These are phyloP conservation scores for Melieria omissa DNA, from an alignment of 2,888 invertebrate species.

Conservation along the genomic window DNA sequence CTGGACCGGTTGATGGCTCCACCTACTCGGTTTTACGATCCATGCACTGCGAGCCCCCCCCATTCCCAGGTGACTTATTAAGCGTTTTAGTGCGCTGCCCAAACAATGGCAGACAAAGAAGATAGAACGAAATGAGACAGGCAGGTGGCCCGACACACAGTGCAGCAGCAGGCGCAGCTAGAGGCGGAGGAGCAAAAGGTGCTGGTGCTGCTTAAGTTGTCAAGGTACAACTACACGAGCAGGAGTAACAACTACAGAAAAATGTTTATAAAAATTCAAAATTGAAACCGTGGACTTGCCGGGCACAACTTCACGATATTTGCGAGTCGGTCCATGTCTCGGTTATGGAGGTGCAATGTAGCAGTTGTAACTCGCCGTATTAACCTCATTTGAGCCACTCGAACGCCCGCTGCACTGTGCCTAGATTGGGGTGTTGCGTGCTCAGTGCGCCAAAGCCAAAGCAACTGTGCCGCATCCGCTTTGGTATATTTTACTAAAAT, in stretches of 20 bases:
- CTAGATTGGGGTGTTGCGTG: too few species aligned
- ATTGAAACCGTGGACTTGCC: too few species aligned
- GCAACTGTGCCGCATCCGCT: background rate
- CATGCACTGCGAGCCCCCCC: slow-evolving; percentile 1
- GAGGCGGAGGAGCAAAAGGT: background rate
- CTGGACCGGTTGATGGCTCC: background rate
- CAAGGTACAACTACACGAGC: background rate
- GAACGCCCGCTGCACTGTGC: too few species aligned
- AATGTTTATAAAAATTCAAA: too few species aligned
- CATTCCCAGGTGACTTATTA: slow-evolving; percentile 33
- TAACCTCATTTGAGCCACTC: too few species aligned
- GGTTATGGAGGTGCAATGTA: too few species aligned
- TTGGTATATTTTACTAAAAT: slow-evolving; percentile 31
- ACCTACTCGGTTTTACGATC: slow-evolving; percentile 11
- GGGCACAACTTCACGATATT: too few species aligned
- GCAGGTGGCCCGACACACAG: background rate
- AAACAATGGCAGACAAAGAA: slow-evolving; percentile 9
- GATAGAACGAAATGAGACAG: slow-evolving; percentile 7
- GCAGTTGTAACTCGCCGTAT: too few species aligned
- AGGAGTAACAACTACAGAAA: too few species aligned
- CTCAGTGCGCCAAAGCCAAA: too few species aligned
- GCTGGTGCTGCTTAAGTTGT: background rate
- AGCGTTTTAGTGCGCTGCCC: slow-evolving; percentile 31
- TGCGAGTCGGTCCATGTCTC: too few species aligned
- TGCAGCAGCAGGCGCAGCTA: background rate